Percentiles rank a stretch among this genome's conserved stretches.
These are phyloP conservation scores for Phyllotis vaccarum DNA, from an alignment of 2,797 vertebrate species.

Conservation along the genomic window DNA sequence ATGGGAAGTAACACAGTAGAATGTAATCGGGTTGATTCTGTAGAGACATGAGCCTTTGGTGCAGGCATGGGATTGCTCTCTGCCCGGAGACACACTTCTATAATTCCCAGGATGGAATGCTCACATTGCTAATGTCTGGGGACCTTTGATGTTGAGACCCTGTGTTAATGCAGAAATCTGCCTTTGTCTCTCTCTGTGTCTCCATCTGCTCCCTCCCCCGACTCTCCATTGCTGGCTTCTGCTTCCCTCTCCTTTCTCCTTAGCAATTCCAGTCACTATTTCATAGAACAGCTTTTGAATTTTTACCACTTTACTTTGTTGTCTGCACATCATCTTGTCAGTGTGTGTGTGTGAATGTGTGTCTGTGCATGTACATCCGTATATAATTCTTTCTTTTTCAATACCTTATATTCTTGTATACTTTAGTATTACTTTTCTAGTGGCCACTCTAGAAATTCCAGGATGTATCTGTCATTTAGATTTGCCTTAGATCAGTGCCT, in stretches of 20 bases:
- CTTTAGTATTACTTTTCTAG: neutral
- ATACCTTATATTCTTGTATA: neutral
- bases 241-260: neutral
- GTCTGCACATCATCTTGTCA: neutral
- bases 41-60: neutral
- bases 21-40: neutral
- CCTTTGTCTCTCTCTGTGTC: neutral
- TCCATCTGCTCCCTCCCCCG: neutral
- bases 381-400: neutral
- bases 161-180: too few species aligned
- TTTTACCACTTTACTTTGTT: neutral
- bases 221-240: neutral
- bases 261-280: neutral
- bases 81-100: fast-evolving
- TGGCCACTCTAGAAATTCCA: neutral
- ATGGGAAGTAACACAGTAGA: neutral
- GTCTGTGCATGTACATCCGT: neutral
- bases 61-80: neutral
- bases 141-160: neutral
- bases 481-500: neutral
- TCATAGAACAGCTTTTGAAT: neutral
- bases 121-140: too few species aligned
- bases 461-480: neutral
- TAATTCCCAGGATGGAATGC: too few species aligned
- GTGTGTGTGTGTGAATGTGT: neutral